These are phyloP conservation scores for Squalus acanthias DNA, from an alignment of 2,797 vertebrate species.

Conservation along the genomic window DNA sequence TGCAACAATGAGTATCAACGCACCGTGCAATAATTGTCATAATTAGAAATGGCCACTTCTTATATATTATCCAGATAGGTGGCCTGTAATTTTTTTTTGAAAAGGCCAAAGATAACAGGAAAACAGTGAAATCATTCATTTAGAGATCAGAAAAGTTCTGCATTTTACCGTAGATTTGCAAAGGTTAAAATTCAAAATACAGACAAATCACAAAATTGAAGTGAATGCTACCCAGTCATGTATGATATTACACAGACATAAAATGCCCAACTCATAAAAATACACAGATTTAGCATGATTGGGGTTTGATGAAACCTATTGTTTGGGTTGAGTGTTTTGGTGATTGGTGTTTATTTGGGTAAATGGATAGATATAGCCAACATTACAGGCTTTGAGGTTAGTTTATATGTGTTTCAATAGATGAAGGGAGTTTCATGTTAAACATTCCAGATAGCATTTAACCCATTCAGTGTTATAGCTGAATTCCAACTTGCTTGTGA, in stretches of 20 bases:
- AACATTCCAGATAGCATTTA: neutral
- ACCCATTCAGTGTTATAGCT: neutral
- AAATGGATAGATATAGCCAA: neutral
- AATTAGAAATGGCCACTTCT: neutral
- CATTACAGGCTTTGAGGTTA: neutral
- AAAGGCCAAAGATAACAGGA: neutral
- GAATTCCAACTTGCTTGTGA: neutral
- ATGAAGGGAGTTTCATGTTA: neutral
- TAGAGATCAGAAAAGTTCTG: neutral
- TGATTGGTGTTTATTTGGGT: constrained; percentile 37
- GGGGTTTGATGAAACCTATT: neutral
- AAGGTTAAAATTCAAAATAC: neutral
- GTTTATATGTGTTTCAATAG: constrained; percentile 16
- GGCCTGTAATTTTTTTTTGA: neutral
- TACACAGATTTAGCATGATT: neutral
- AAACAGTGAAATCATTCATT: constrained; percentile 17
- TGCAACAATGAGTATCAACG: neutral
- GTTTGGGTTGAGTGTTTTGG: neutral
- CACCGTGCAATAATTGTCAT: neutral
- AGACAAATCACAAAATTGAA: neutral
- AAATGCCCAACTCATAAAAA: constrained; percentile 21
- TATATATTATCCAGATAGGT: neutral
- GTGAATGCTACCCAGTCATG: neutral
- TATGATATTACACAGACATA: neutral
- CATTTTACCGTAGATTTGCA: neutral